Evolutionary conservation across 2,797 vertebrate species (phyloP), one percentile per base, ranked within the genome.

Genomic region (Sternarchorhynchus goeldii): DNA sequence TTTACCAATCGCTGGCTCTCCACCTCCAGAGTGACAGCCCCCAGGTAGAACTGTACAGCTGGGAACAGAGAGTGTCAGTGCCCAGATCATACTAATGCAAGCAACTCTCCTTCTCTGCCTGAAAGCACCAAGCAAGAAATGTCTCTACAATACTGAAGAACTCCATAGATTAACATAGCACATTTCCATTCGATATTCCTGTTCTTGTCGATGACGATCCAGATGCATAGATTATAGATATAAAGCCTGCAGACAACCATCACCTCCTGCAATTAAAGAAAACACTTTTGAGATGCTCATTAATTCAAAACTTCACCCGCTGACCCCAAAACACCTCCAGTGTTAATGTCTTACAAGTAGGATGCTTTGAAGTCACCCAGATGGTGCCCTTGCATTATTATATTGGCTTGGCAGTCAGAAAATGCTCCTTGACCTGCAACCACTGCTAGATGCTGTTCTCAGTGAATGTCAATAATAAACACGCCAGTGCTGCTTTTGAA

Each of bases 291-390:
- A 36, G 34, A 41, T 25, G 32, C 62, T 50, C n/a, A 63, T 80
- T 81, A 68, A 80, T 77, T 53, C 76, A 56, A 60, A 69, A 90
- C 87, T 72, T 89, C 86, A 90, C 88, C 86, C 85, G 84, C 90
- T 91, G 90, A 91, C 91, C 91, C 85, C 81, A 86, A 83, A 86
- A 83, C 86, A 88, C 88, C 90, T 87, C 85, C 86, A 81, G 88
- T 90, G 89, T 90, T 92, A 89, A 92, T 92, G 89, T 90, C 87
- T 75, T 85, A 89, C 88, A 91, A 91, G 92, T 91, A 88, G 86
- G 84, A 86, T 84, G 88, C 90, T 92, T 91, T 90, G 88, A 92
- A 91, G 90, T 89, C 88, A 76, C 87, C 89, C 92, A 93, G 91
- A 92, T 93, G 92, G 90, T 84, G 87, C 84, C 81, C 83, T 25